Conservation (phyloP, 2,888 invertebrate genomes). For the Hofmannophila pseudospretella region DNA sequence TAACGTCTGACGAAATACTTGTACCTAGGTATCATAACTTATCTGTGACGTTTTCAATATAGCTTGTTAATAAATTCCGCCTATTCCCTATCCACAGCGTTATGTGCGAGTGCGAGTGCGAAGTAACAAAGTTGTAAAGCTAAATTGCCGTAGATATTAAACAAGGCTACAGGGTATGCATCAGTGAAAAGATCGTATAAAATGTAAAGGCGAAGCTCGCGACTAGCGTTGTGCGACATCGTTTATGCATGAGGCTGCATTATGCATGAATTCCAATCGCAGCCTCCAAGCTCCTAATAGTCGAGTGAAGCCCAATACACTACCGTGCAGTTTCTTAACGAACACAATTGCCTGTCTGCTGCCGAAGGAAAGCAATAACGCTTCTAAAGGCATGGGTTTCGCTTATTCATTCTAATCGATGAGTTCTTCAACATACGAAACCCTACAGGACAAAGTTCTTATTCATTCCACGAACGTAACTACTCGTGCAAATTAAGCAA, state of each 20-base stretch:
- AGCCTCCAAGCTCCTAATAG: slow-evolving; percentile 44
- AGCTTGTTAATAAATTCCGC: too few relatives aligned
- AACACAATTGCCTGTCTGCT: slow-evolving; percentile 26
- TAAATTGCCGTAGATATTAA: slow-evolving; percentile 32
- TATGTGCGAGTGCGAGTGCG: slow-evolving; percentile 11
- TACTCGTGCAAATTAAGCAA: not conserved
- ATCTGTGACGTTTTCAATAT: too few relatives aligned
- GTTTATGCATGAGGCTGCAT: slow-evolving; percentile 64
- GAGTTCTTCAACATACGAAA: not conserved
- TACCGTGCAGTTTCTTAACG: slow-evolving; percentile 15
- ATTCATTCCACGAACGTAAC: not conserved
- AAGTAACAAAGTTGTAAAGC: slow-evolving; percentile 16
- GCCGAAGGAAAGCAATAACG: slow-evolving; percentile 24
- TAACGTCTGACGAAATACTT: too few relatives aligned
- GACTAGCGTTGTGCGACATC: slow-evolving; percentile 47
- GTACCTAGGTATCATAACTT: too few relatives aligned
- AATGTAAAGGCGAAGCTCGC: slow-evolving; percentile 44
- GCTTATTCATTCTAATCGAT: slow-evolving; percentile 14
- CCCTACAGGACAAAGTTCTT: not conserved
- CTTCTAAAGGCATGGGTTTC: slow-evolving; percentile 17
- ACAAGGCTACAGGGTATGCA: slow-evolving; percentile 30
- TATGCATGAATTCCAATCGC: slow-evolving; percentile 63
- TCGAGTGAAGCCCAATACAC: slow-evolving; percentile 33
- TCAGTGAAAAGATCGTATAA: slow-evolving; percentile 39
- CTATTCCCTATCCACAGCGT: too few relatives aligned